These are phyloP conservation scores for Girardinus metallicus DNA, from an alignment of 2,797 vertebrate species.

Conservation along the genomic window DNA sequence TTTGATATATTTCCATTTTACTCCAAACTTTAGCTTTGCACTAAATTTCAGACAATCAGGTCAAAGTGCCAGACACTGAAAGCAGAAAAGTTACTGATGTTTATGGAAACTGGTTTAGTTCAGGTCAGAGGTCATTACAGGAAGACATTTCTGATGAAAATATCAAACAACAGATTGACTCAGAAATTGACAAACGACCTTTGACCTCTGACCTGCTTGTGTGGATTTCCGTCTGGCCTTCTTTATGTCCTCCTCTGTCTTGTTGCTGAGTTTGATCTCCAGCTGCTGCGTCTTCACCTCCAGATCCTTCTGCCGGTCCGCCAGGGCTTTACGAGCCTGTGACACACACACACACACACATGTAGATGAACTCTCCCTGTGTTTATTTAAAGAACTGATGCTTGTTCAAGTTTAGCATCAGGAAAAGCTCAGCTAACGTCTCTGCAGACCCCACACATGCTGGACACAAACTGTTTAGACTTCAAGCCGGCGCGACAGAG, in stretches of 20 bases:
- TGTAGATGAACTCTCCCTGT: not conserved
- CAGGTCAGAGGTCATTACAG: not conserved
- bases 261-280: constrained; percentile 97
- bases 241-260: constrained; percentile 98
- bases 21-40: not conserved
- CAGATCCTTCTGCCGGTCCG: constrained; percentile 95
- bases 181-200: not conserved
- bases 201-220: constrained; percentile 88
- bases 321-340: constrained; percentile 93
- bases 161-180: not conserved
- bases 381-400: not conserved
- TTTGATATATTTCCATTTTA: not conserved
- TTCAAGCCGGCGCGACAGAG: not conserved
- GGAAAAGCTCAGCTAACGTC: not conserved
- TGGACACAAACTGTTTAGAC: not conserved
- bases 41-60: not conserved
- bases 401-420: no score
- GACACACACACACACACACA: constrained; percentile 22
- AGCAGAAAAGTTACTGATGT: not conserved
- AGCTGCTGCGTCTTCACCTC: constrained; percentile 98
- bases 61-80: not conserved
- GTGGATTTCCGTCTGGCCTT: constrained; percentile 97
- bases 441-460: not conserved
- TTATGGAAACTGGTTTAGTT: not conserved
- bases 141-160: constrained; percentile 8